A percentile compares a stretch with the other conserved stretches of the same genome.
Evolutionary conservation across 2,888 invertebrate genomes (phyloP).

Genomic region (Melolontha melolontha): DNA sequence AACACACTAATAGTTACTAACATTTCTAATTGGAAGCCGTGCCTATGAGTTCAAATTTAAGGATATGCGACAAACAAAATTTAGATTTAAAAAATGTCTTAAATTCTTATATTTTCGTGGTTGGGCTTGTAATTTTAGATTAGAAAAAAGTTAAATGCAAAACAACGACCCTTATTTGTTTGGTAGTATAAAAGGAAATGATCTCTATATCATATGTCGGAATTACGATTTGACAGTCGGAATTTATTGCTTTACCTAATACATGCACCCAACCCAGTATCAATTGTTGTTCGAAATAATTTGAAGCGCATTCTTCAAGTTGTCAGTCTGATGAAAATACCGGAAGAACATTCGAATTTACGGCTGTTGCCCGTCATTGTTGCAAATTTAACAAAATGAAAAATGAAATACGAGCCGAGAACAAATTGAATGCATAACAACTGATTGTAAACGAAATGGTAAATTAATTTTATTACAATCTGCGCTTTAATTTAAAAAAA

Average conservation of each 20-base stretch:
- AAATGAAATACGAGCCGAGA: slow-evolving; percentile 11
- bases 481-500: no score
- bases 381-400: slow-evolving; percentile 25
- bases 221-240: slow-evolving; percentile 30
- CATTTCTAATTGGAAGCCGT: no score
- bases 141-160: slow-evolving; percentile 15
- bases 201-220: slow-evolving; percentile 27
- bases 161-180: slow-evolving; percentile 32
- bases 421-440: background rate
- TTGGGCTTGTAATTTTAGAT: background rate
- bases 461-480: background rate
- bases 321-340: slow-evolving; percentile 38
- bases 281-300: slow-evolving; percentile 40
- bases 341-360: slow-evolving; percentile 37
- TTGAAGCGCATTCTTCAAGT: slow-evolving; percentile 43
- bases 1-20: no score
- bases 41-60: no score
- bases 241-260: slow-evolving; percentile 36
- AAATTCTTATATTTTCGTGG: background rate
- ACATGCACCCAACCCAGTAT: slow-evolving; percentile 34
- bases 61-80: no score
- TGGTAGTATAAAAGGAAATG: slow-evolving; percentile 35
- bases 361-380: slow-evolving; percentile 26
- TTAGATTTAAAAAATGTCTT: no score
- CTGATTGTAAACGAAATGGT: background rate